Conservation (phyloP, 2,113 vertebrate genomes). For the Melanerpes aurifrons region DNA sequence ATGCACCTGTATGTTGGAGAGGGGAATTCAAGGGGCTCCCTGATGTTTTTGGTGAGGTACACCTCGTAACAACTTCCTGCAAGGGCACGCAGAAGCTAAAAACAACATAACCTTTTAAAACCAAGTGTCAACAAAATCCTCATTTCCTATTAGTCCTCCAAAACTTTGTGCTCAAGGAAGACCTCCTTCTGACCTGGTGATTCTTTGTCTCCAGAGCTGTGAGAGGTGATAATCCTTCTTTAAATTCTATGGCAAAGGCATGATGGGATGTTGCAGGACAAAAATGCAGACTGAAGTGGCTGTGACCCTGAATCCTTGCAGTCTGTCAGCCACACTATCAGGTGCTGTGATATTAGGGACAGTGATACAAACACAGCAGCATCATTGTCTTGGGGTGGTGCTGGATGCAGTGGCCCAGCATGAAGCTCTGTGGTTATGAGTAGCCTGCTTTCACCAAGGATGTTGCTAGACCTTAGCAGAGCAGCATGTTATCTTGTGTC, state of each 20-base stretch:
- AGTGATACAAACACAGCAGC: background rate
- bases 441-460: background rate
- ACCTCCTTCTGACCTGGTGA: background rate
- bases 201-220: background rate
- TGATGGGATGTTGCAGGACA: background rate
- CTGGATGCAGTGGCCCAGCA: background rate
- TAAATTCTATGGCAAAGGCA: background rate
- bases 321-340: background rate
- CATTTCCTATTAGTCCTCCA: background rate
- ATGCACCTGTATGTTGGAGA: background rate
- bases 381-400: fast-evolving
- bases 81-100: background rate
- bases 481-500: background rate
- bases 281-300: background rate
- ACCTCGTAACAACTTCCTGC: background rate
- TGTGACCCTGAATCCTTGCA: background rate
- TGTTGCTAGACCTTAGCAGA: background rate
- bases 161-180: background rate
- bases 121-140: background rate
- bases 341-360: background rate
- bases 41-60: background rate
- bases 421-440: background rate
- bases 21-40: background rate
- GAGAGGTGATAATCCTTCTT: background rate
- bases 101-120: background rate